Base-by-base conservation (phyloP, 1,140 invertebrate genomes). In the Pemphigus obesinymphae region DNA sequence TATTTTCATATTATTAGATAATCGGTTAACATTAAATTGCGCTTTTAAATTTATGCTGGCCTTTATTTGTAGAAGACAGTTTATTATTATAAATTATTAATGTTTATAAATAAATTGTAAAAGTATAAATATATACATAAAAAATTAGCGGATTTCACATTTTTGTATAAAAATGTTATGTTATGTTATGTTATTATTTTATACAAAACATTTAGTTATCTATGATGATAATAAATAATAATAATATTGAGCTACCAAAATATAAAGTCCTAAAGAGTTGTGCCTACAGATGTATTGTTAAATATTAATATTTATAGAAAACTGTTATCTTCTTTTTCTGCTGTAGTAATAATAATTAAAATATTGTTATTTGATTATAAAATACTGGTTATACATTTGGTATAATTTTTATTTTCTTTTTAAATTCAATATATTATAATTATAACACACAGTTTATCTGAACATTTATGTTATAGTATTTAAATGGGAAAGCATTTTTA, bases 41-140 rank as follows among this genome's bases (percentile, higher is more conserved):
- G 76, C 76, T 80, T 80, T 78, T 78, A 78, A 80, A 80, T 45
- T 61, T 80, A 80, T 63, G 50, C 76, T 17, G 76, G 53, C 55
- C 76, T 80, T 63, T 80, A 61, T 80, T 40, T 61, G 50, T 80
- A 80, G 76, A 80, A 78, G 31, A 80, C 76, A 80, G 23, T 80
- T 80, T 31, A 31, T 63, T 37, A 55, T 34, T 73, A 55, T 34
- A 55, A 58, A 55, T 76, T 37, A 76, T 73, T 76, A 78, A 13
- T 61, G 55, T 80, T 80, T 45, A 48, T 61, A 40, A 29, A 80
- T 29, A 43, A 61, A 61, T 63, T 61, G 53, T 80, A 31, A 29
- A 80, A 43, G 76, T 80, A 78, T 78, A 45, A 80, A 61, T 80
- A 63, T 29, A 80, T 43, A 40, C 34, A 61, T 63, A 78, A 34